Percentiles rank a stretch among this genome's conserved stretches.
Evolutionary conservation across 2,113 vertebrate genomes (phyloP).

Genomic region (Rhagologus leucostigma): DNA sequence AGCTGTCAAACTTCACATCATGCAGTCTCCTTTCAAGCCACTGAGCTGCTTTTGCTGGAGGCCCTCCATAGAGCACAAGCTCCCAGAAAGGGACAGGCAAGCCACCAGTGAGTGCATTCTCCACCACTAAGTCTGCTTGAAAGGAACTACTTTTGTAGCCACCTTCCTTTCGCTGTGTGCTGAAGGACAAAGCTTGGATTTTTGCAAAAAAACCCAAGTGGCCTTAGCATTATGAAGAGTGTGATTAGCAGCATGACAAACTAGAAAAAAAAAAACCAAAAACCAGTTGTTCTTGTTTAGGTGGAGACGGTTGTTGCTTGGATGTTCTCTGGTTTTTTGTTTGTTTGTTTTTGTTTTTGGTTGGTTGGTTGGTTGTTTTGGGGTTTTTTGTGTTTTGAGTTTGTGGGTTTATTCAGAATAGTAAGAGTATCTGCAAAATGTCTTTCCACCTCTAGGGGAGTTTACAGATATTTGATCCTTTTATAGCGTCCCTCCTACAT

Average conservation of each 20-base stretch:
- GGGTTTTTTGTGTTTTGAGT: background rate
- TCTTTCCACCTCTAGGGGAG: background rate
- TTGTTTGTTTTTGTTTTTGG: too few species aligned
- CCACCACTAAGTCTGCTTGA: background rate
- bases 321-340: background rate
- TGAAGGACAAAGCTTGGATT: background rate
- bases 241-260: background rate
- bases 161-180: background rate
- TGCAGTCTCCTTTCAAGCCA: accelerated
- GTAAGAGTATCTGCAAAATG: background rate
- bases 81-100: background rate
- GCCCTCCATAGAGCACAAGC: background rate
- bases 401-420: background rate
- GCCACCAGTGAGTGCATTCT: background rate
- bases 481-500: background rate
- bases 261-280: background rate
- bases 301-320: background rate
- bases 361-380: background rate
- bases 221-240: background rate
- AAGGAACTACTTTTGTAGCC: background rate
- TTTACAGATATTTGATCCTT: background rate
- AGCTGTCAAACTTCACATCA: background rate
- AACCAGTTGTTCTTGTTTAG: background rate
- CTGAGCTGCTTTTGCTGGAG: background rate
- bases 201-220: background rate